Evolutionary conservation across 2,888 invertebrate genomes (phyloP).

Genomic region (Tachina grossa): DNA sequence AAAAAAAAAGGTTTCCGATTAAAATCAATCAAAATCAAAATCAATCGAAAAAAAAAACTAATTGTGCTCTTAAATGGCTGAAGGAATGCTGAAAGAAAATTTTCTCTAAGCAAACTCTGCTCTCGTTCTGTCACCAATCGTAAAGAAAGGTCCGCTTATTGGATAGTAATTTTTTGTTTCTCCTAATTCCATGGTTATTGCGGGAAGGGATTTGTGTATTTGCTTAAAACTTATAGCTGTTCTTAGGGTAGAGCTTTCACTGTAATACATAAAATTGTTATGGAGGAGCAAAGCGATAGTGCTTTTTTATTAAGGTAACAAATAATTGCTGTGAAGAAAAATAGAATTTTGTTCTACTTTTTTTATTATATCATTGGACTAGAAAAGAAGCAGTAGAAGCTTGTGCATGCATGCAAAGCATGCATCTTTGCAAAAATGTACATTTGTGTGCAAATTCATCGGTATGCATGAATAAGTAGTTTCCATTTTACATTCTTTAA

Average conservation of each 20-base stretch:
- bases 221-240: no score
- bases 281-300: neutral
- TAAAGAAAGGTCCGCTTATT: no score
- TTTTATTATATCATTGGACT: neutral
- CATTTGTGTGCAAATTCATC: constrained; percentile 23
- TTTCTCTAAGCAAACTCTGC: no score
- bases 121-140: no score
- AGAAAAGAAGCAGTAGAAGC: constrained; percentile 1
- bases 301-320: constrained; percentile 48
- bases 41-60: no score
- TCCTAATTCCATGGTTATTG: no score
- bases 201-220: neutral
- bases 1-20: no score
- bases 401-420: neutral
- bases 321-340: constrained; percentile 44
- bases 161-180: no score
- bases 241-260: neutral
- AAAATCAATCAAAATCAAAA: no score
- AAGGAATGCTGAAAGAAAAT: no score
- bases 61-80: no score
- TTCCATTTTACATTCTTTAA: constrained; percentile 29
- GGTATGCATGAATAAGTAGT: constrained; percentile 27
- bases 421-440: neutral
- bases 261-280: neutral
- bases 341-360: constrained; percentile 20